Conservation (phyloP, 2,888 invertebrate genomes). For the Zonitis immaculata region DNA sequence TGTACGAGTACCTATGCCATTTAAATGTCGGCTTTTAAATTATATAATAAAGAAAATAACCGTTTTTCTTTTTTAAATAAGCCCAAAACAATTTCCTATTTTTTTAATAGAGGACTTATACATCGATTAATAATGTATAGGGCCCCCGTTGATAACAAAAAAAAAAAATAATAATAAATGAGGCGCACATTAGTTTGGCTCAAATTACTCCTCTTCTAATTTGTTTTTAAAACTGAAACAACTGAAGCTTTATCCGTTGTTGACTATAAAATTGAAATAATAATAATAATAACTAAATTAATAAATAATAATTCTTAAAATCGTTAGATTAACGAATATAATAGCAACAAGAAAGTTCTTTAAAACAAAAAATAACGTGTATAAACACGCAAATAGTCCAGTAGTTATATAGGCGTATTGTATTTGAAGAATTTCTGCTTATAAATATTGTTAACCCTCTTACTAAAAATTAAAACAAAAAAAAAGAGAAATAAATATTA, state of each 20-base stretch:
- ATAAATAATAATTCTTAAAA: too few species aligned
- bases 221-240: background rate
- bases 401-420: constrained; percentile 46
- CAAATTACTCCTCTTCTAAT: background rate
- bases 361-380: constrained; percentile 11
- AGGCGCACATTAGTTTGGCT: background rate
- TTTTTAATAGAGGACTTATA: background rate
- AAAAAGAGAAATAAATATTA: background rate
- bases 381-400: constrained; percentile 39
- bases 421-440: constrained; percentile 36
- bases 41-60: background rate
- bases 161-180: background rate
- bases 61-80: background rate
- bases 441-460: constrained; percentile 37
- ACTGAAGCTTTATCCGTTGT: background rate
- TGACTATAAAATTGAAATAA: background rate
- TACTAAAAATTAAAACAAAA: constrained; percentile 19
- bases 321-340: background rate
- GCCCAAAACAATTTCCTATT: background rate
- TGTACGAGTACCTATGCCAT: background rate
- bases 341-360: constrained; percentile 1
- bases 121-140: background rate
- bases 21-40: background rate
- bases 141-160: too few species aligned
- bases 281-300: background rate